Base-by-base conservation (phyloP, 2,113 vertebrate genomes). In the Puntigrus tetrazona region DNA sequence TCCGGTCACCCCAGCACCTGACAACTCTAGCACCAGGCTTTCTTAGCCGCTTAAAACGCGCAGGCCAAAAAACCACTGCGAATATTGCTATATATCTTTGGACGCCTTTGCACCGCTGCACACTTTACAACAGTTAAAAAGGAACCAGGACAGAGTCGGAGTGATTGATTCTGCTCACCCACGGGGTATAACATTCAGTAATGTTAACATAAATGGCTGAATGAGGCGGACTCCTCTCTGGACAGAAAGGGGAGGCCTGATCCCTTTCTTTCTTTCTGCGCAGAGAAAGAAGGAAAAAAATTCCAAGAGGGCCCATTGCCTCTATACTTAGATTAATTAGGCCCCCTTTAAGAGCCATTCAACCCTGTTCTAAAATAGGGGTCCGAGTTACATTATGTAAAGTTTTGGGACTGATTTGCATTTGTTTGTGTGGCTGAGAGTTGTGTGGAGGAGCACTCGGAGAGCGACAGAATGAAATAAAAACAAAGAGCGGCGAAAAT, bases 321-420 rank as follows among this genome's bases (percentile, higher is more conserved):
- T 95, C 94, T 90, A 92, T 95, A 95, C 96, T 96, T 96, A 95
- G 94, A 95, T 96, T 96, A 96, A 97, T 96, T 97, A 96, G 95
- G 92, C 93, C 92, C 91, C 93, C 91, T 96, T 96, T 96, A 95
- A 96, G 96, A 94, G 92, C 92, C 94, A 96, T 97, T 97, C 94
- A 97, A 95, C 88, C 84, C 90, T 89, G 88, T 94, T 95, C 93
- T 93, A 93, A 88, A 93, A 88, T 90, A 86, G 91, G 91, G 90
- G 89, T 93, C 95, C 94, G 88, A 88, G 93, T 92, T 93, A 92
- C 94, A 95, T 95, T 94, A 93, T 95, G 93, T 89, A 92, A 93
- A 95, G 94, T 96, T 97, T 96, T 95, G 92, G 84, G 89, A 94
- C 91, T 90, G 93, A 97, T 97, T 97, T 96, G 96, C 97, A 98